phyloP scores from a whole-genome alignment of 2,797 vertebrate genomes.

The Astyanax mexicanus region DNA sequence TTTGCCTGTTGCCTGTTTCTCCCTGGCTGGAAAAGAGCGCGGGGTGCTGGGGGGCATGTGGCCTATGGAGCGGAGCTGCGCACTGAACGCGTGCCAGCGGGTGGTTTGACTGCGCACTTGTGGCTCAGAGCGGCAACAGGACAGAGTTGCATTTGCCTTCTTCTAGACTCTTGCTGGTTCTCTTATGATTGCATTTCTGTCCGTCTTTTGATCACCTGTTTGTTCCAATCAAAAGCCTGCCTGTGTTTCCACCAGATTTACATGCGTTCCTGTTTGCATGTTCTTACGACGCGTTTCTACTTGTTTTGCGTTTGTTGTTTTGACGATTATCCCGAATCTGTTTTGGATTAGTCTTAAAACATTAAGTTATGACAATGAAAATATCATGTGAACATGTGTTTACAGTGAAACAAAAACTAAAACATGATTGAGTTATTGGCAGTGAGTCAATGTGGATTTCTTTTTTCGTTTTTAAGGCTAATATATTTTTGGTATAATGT shows the following conservation, averaged over 20 bases:
- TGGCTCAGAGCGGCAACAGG: slow-evolving; percentile 57
- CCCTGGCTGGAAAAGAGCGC: slow-evolving; percentile 19
- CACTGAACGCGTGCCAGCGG: slow-evolving; percentile 40
- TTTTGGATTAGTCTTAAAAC: slow-evolving; percentile 76
- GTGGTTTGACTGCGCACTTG: slow-evolving; percentile 57
- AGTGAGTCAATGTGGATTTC: no score
- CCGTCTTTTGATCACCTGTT: neutral
- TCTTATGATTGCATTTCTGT: neutral
- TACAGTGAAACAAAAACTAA: no score
- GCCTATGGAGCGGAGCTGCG: slow-evolving; percentile 25
- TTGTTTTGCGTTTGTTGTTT: no score
- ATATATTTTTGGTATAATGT: no score
- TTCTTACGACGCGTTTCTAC: no score
- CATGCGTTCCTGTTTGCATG: no score
- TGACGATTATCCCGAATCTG: no score
- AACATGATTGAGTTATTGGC: no score
- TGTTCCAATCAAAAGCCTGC: slow-evolving; percentile 69
- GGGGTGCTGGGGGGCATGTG: neutral
- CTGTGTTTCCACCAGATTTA: no score
- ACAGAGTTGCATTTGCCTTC: neutral
- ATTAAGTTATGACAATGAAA: no score
- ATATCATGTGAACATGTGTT: no score
- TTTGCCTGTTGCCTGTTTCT: neutral
- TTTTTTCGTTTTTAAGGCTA: no score
- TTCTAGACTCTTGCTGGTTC: neutral